Conservation (phyloP, 2,113 vertebrate genomes). For the Rhinoderma darwinii region DNA sequence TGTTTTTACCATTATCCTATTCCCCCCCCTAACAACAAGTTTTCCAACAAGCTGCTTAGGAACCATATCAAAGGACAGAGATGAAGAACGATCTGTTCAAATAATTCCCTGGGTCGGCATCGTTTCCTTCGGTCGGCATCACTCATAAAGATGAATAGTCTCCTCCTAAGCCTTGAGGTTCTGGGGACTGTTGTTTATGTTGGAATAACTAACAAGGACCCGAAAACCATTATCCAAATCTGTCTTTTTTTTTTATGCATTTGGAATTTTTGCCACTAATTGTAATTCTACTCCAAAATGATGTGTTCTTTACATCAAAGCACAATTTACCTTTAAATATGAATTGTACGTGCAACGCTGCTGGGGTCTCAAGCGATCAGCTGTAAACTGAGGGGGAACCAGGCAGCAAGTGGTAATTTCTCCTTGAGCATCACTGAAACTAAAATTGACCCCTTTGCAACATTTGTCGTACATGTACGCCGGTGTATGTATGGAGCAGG, state of each 20-base stretch:
- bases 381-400: neutral
- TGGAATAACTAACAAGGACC: neutral
- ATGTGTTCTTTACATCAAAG: too few species aligned
- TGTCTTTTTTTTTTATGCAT: neutral
- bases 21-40: neutral
- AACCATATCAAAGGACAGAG: slow-evolving; percentile 25
- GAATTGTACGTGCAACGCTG: neutral
- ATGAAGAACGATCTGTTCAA: neutral
- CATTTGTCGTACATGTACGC: too few species aligned
- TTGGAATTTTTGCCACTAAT: neutral
- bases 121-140: neutral
- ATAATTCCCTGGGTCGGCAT: neutral
- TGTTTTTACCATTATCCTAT: slow-evolving; percentile 41
- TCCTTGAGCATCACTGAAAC: too few species aligned
- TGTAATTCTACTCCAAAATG: too few species aligned
- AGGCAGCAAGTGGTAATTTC: neutral
- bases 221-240: neutral
- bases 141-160: neutral
- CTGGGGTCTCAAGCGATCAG: neutral
- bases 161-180: neutral
- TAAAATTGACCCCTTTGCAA: too few species aligned
- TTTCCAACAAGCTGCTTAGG: neutral
- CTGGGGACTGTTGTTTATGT: neutral
- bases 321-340: neutral
- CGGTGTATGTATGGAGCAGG: too few species aligned